Evolutionary conservation across 1,140 invertebrate genomes (phyloP).

Genomic region (Kradibia gibbosae): DNA sequence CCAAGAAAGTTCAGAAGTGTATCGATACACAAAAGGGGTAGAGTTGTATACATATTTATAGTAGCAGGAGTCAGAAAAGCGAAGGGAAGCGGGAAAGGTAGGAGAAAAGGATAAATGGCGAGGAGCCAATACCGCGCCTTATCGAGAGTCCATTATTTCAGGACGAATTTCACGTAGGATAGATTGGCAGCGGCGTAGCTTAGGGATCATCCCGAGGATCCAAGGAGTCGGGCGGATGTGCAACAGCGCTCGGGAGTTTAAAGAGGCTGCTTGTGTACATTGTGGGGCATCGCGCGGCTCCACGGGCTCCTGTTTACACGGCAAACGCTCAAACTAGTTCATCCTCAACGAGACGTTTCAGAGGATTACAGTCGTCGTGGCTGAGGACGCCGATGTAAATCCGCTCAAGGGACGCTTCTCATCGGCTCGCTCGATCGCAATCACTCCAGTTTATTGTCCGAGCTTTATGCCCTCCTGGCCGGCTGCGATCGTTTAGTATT

Average conservation of each 20-base stretch:
- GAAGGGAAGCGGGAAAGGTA: neutral
- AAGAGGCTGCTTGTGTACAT: slow-evolving; percentile 24
- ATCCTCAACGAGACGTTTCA: slow-evolving; percentile 50
- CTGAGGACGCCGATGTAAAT: neutral
- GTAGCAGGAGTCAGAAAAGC: neutral
- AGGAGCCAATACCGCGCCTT: slow-evolving; percentile 7
- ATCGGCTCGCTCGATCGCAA: neutral
- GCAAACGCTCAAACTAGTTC: slow-evolving; percentile 61
- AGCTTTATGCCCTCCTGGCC: neutral
- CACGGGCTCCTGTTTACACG: slow-evolving; percentile 57
- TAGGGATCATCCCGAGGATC: neutral
- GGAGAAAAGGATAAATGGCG: neutral
- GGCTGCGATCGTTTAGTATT: neutral
- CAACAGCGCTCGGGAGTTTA: slow-evolving; percentile 15
- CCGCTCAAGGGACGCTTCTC: slow-evolving; percentile 36
- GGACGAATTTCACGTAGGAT: slow-evolving; percentile 58
- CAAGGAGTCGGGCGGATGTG: slow-evolving; percentile 1
- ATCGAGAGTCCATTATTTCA: slow-evolving; percentile 57
- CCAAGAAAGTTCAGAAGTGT: too few relatives aligned
- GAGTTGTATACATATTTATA: neutral
- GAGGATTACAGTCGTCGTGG: slow-evolving; percentile 23
- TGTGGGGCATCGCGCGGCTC: slow-evolving; percentile 17
- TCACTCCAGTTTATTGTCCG: neutral
- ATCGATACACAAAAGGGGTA: neutral
- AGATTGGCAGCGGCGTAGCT: neutral